These are phyloP conservation scores for Agonopterix arenella DNA, from an alignment of 2,888 invertebrate species.

Conservation along the genomic window DNA sequence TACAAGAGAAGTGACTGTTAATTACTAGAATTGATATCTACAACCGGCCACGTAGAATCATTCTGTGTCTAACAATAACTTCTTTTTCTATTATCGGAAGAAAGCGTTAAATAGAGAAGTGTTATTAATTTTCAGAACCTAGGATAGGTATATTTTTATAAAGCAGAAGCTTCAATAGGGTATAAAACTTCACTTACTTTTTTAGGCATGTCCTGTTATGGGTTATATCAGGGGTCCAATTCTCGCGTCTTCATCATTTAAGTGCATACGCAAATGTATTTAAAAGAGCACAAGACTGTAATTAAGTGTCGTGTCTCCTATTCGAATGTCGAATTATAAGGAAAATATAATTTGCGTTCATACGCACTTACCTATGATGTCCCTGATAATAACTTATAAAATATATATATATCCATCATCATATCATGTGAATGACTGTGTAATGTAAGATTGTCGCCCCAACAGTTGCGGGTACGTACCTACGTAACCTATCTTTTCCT, in stretches of 20 bases:
- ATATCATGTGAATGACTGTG: slow-evolving; percentile 21
- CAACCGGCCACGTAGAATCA: slow-evolving; percentile 66
- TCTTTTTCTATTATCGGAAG: slow-evolving; percentile 7
- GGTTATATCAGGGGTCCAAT: slow-evolving; percentile 34
- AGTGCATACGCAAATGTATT: slow-evolving; percentile 19
- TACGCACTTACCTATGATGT: slow-evolving; percentile 26
- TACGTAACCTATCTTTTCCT: slow-evolving; percentile 18
- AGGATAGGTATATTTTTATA: slow-evolving; percentile 2
- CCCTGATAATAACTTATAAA: slow-evolving; percentile 30
- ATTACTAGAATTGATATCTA: slow-evolving; percentile 32
- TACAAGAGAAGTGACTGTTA: slow-evolving; percentile 20
- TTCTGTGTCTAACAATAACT: slow-evolving; percentile 31
- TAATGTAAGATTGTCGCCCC: slow-evolving; percentile 53
- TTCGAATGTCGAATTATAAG: slow-evolving; percentile 11
- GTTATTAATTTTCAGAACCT: neutral
- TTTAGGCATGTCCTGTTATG: slow-evolving; percentile 1
- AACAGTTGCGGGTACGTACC: too few relatives aligned
- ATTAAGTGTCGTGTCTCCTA: slow-evolving; percentile 19
- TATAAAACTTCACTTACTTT: neutral
- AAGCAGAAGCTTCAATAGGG: neutral
- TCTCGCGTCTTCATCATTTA: slow-evolving; percentile 55
- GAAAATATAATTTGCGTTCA: slow-evolving; percentile 8
- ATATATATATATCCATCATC: slow-evolving; percentile 8
- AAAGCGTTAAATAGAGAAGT: neutral
- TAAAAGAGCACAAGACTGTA: slow-evolving; percentile 23